Base-by-base conservation (phyloP, 2,113 vertebrate genomes). In the Pelusios castaneus region DNA sequence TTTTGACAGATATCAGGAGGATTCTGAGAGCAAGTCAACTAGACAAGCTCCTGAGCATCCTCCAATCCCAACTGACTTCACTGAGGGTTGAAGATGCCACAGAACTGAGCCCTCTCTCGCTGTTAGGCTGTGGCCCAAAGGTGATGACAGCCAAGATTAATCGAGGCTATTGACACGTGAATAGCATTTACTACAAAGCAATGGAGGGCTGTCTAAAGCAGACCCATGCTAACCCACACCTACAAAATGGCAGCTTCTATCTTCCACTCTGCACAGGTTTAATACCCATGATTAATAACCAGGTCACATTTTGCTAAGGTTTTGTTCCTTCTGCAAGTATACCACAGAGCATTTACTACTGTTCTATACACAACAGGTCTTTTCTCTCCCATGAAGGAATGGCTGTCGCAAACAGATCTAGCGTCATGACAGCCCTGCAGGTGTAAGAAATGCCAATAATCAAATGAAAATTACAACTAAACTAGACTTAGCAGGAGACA, bases 271-370 rank as follows among this genome's bases (percentile, higher is more conserved):
- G 45, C 43, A 45, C 10, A 43, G 41, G 25, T 94, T 79, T 60
- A 79, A 82, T 10, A 25, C 63, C 47, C 67, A 82, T 90, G 88
- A 11, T n/a, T 10, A 0, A 91, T 9, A 6, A 78, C 49, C 31
- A 89, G 1, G 8, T 0, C 81, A 60, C 0, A 0, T 2, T 7
- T 19, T 34, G 51, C 75, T 31, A 78, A 78, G 84, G 85, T 1
- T 85, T 47, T 19, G 9, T 22, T 11, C 10, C 14, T 43, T 75
- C n/a, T 22, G 41, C 41, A 45, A 67, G 82, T 88, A 0, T 13
- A 58, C 38, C 16, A 27, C 75, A 70, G 6, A 38, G 43, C 11
- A n/a, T 8, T 31, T 90, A 41, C 81, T 8, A 11, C 3, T 5
- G 29, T 11, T 25, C 4, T 0, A 12, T 2, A n/a, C 22, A 6